Percentiles rank a stretch among this genome's conserved stretches.
These are phyloP conservation scores for Leptobrachium leishanense DNA, from an alignment of 2,113 vertebrate genomes.

Conservation along the genomic window DNA sequence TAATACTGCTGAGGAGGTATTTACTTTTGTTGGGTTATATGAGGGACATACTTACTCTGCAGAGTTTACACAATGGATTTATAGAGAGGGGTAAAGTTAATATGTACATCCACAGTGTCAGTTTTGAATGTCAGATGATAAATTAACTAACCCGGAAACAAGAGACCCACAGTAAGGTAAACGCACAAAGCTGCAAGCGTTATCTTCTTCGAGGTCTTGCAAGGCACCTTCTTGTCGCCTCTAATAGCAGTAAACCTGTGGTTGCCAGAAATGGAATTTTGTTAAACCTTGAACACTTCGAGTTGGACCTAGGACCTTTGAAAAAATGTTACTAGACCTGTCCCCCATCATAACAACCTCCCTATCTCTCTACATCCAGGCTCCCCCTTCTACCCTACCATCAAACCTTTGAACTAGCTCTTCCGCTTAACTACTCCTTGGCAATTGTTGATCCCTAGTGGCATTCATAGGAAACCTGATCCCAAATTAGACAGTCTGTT, in stretches of 20 bases:
- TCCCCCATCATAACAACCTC: neutral
- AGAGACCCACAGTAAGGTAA: no score
- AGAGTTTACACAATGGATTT: conserved; percentile 8
- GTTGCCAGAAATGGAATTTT: no score
- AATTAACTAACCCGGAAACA: neutral
- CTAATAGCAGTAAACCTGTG: no score
- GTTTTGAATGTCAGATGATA: neutral
- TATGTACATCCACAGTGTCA: neutral
- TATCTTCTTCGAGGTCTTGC: no score
- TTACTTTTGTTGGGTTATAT: conserved; percentile 12
- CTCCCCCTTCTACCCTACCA: neutral
- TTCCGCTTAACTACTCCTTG: neutral
- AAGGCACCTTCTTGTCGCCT: no score
- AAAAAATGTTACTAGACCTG: conserved; percentile 14
- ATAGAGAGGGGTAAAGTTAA: neutral
- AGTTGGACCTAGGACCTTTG: no score
- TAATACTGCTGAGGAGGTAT: neutral
- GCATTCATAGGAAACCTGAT: conserved; percentile 27
- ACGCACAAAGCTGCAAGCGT: no score
- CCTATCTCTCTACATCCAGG: no score
- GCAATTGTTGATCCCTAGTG: conserved; percentile 28
- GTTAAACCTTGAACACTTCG: no score
- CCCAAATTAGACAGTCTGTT: conserved; percentile 29
- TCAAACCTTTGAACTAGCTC: conserved; percentile 20
- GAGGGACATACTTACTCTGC: conserved; percentile 3